Evolutionary conservation across 1,140 invertebrate genomes (phyloP), one percentile per base, ranked within the genome.

Genomic region (Carcinoscorpius rotundicauda): DNA sequence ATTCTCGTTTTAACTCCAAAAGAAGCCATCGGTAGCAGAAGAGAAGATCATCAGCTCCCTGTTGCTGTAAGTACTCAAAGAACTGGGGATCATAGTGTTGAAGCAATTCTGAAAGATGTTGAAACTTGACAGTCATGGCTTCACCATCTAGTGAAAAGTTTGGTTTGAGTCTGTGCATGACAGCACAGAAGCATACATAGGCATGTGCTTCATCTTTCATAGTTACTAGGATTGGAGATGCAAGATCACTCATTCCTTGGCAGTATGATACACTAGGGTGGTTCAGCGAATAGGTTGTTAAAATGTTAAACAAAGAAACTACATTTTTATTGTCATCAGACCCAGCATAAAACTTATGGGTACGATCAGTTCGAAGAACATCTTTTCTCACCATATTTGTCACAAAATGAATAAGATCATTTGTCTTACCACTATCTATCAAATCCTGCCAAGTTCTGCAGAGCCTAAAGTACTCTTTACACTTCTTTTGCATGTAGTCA

Each of bases 161-260:
- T 3, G 86, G 84, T 61, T 86, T 83, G 52, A 96, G 77, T 51
- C 93, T 81, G 60, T 83, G 82, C 94, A 98, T 98, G 4, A 98
- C 82, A 2, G 92, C 91, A 79, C 93, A 97, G 70, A 98, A 92
- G 72, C 92, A 96, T 68, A 98, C 89, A 74, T 98, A 98, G 0
- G 94, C 92, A 72, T 96, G 91, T 0, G 93, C 89, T 78, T 98
- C 95, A 73, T 98, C 92, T 59, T 89, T 85, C 91, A 97, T 94
- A 1, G 89, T 93, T 3, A 96, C 91, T 0, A 98, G 79, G 29
- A 98, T 76, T 0, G 94, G 93, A 0, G 93, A 97, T 1, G 93
- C 93, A n/a, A 98, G 79, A 76, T 98, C 95, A 68, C 91, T 95
- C 95, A 98, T 98, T 55, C 94, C 94, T 80, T 98, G 94, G 76